A percentile compares a stretch with the other conserved stretches of the same genome.
These are phyloP conservation scores for Thaumatotibia leucotreta DNA, from an alignment of 1,140 invertebrate genomes.

Conservation along the genomic window DNA sequence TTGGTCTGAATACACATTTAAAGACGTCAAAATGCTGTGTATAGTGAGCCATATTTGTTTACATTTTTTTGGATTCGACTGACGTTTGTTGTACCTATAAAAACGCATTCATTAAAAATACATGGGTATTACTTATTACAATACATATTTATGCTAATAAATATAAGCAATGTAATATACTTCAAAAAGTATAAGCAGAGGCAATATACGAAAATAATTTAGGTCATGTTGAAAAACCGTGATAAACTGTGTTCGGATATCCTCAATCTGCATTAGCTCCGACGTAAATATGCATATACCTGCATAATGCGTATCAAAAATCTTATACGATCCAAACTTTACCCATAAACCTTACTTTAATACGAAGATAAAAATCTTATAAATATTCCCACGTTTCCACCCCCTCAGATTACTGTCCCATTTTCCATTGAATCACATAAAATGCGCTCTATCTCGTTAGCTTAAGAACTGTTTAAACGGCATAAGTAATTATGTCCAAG, in stretches of 20 bases:
- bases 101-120: too few relatives aligned
- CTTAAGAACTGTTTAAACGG: background rate
- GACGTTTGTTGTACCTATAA: too few relatives aligned
- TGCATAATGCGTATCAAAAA: background rate
- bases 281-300: background rate
- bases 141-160: too few relatives aligned
- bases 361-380: conserved; percentile 8
- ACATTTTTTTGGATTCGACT: too few relatives aligned
- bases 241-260: background rate
- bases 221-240: background rate
- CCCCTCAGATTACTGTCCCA: background rate
- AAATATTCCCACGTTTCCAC: conserved; percentile 11
- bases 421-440: background rate
- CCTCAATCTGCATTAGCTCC: background rate
- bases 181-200: too few relatives aligned
- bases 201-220: too few relatives aligned
- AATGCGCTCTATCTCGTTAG: background rate
- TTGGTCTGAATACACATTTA: too few relatives aligned
- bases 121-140: too few relatives aligned
- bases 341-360: conserved; percentile 1
- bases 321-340: background rate
- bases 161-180: too few relatives aligned
- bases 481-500: background rate
- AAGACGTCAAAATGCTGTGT: too few relatives aligned
- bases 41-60: too few relatives aligned